Conservation (phyloP, 2,888 invertebrate species). For the Caenorhabditis wallacei region DNA sequence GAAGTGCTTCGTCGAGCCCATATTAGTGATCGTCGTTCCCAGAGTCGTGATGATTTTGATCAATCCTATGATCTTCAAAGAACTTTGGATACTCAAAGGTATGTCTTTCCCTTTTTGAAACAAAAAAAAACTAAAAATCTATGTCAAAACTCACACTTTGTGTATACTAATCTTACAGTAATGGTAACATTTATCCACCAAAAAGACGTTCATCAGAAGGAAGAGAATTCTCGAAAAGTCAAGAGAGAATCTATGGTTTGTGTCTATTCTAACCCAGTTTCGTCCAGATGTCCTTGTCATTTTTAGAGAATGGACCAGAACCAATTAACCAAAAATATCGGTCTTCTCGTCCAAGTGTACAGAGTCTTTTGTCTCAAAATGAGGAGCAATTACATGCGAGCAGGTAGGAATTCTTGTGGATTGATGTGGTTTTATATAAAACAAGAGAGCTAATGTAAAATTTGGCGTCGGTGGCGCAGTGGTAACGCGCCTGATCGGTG, state of each 20-base stretch:
- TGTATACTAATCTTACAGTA: constrained; percentile 27
- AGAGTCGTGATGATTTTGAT: constrained; percentile 53
- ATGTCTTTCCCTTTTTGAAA: background rate
- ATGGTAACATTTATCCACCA: constrained; percentile 11
- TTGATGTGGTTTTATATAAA: no score
- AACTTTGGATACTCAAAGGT: constrained; percentile 48
- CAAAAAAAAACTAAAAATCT: no score
- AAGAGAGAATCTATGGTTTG: constrained; percentile 46
- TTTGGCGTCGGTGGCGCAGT: no score
- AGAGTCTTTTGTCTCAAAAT: constrained; percentile 62
- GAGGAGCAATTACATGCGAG: constrained; percentile 32
- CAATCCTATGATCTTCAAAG: constrained; percentile 44
- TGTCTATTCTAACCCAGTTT: background rate
- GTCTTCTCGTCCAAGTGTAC: constrained; percentile 63
- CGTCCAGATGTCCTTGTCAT: background rate
- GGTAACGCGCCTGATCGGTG: no score
- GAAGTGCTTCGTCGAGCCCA: constrained; percentile 86
- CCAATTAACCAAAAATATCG: constrained; percentile 25
- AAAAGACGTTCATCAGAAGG: constrained; percentile 37
- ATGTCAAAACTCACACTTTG: background rate
- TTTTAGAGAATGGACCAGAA: constrained; percentile 48
- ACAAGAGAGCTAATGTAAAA: no score
- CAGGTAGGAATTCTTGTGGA: constrained; percentile 27
- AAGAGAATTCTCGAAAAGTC: constrained; percentile 40
- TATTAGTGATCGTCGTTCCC: constrained; percentile 64